A percentile compares a stretch with the other conserved stretches of the same genome.
Conservation (phyloP, 2,888 invertebrate genomes). For the Lathronympha strigana region DNA sequence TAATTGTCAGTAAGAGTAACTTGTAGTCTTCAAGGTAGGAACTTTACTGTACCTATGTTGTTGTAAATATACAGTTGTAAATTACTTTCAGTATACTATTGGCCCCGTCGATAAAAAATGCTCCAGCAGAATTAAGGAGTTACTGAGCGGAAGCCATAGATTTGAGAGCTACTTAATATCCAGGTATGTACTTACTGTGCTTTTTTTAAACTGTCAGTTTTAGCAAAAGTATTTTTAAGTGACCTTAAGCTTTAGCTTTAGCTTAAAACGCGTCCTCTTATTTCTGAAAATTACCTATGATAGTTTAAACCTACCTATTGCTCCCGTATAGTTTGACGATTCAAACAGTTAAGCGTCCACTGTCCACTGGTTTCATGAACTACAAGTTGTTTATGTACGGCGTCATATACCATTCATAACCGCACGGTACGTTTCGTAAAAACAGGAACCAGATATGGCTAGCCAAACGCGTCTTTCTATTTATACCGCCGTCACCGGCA, state of each 20-base stretch:
- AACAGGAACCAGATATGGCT: conserved; percentile 23
- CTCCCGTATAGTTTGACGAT: background rate
- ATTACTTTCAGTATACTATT: background rate
- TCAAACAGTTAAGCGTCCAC: background rate
- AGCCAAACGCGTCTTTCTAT: conserved; percentile 36
- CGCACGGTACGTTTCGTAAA: conserved; percentile 5
- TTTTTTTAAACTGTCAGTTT: too few species aligned
- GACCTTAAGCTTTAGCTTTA: too few species aligned
- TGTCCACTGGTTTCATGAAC: background rate
- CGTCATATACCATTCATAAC: conserved; percentile 1
- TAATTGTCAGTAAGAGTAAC: too few species aligned
- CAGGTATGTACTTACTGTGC: background rate
- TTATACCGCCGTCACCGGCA: conserved; percentile 43
- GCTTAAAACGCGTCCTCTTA: too few species aligned
- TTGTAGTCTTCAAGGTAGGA: too few species aligned
- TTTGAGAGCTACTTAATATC: background rate
- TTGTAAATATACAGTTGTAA: too few species aligned
- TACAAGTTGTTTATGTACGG: background rate
- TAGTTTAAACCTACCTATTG: too few species aligned
- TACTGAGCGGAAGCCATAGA: too few species aligned
- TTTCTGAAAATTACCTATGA: too few species aligned
- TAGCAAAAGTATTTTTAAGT: too few species aligned
- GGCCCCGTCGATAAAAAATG: background rate
- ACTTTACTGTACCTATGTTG: too few species aligned
- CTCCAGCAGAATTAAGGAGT: background rate